Evolutionary conservation across 2,888 invertebrate genomes (phyloP).

Genomic region (Eupeodes luniger): DNA sequence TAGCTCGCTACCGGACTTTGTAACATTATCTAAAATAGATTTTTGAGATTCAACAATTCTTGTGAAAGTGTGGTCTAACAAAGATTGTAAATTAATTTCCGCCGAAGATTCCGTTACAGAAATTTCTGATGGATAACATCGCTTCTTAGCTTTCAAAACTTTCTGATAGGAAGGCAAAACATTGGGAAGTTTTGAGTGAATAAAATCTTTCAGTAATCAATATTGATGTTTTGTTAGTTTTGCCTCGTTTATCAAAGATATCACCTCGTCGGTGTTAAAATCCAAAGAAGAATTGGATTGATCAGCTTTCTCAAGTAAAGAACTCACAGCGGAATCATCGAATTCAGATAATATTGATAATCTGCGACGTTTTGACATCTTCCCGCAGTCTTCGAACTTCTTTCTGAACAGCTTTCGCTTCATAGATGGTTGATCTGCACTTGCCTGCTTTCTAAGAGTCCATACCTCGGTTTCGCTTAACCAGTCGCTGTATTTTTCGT

Average conservation of each 20-base stretch:
- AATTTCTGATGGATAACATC: not conserved
- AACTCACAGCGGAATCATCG: too few relatives aligned
- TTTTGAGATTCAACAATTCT: too few relatives aligned
- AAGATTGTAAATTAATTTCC: too few relatives aligned
- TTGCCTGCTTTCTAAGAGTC: not conserved
- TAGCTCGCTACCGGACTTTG: too few relatives aligned
- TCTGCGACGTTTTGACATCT: not conserved
- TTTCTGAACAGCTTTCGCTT: not conserved
- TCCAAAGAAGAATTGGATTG: not conserved
- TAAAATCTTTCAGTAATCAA: not conserved
- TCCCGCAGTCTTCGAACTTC: not conserved
- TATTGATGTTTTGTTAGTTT: slow-evolving; percentile 2
- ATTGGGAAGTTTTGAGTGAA: not conserved
- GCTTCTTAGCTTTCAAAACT: not conserved
- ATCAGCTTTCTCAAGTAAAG: not conserved
- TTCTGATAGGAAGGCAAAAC: too few relatives aligned
- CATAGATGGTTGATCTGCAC: not conserved
- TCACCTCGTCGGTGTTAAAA: not conserved
- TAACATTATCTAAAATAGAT: too few relatives aligned
- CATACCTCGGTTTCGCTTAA: not conserved
- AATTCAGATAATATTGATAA: not conserved
- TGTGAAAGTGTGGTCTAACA: too few relatives aligned
- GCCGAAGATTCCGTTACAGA: not conserved
- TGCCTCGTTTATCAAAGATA: not conserved
- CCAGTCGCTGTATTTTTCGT: not conserved